Evolutionary conservation across 2,113 vertebrate genomes (phyloP).

Genomic region (Cephalopholis sonnerati): DNA sequence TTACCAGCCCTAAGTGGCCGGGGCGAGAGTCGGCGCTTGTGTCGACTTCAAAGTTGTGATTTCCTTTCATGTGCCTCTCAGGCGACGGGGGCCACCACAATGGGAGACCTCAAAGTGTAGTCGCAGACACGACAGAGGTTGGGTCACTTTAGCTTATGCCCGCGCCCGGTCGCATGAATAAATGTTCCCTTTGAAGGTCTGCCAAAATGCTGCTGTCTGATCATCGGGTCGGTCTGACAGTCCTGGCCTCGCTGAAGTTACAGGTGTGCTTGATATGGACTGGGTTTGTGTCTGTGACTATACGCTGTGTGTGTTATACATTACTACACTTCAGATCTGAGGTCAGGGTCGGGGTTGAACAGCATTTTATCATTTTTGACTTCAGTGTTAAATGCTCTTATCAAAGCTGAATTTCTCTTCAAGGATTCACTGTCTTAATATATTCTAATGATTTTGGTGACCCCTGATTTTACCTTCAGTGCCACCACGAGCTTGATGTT

Average conservation of each 20-base stretch:
- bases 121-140: constrained; percentile 82
- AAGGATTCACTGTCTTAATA: too few species aligned
- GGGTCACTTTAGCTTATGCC: constrained; percentile 59
- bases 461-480: too few species aligned
- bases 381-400: neutral
- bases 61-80: constrained; percentile 80
- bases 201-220: constrained; percentile 57
- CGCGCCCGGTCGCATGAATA: constrained; percentile 58
- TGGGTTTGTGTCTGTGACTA: neutral
- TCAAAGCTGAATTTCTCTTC: neutral
- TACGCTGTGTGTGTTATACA: neutral
- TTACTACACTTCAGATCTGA: neutral
- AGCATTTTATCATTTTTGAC: neutral
- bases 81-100: constrained; percentile 65
- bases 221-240: constrained; percentile 35
- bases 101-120: constrained; percentile 79
- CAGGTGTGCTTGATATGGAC: neutral
- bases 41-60: constrained; percentile 81
- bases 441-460: too few species aligned
- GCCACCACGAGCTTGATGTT: too few species aligned
- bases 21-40: constrained; percentile 53
- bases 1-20: constrained; percentile 51
- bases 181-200: constrained; percentile 74
- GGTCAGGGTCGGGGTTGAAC: constrained; percentile 15
- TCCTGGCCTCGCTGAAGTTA: constrained; percentile 13